These are phyloP conservation scores for Drosophila ogumai DNA, from an alignment of 1,140 invertebrate genomes.

Conservation along the genomic window DNA sequence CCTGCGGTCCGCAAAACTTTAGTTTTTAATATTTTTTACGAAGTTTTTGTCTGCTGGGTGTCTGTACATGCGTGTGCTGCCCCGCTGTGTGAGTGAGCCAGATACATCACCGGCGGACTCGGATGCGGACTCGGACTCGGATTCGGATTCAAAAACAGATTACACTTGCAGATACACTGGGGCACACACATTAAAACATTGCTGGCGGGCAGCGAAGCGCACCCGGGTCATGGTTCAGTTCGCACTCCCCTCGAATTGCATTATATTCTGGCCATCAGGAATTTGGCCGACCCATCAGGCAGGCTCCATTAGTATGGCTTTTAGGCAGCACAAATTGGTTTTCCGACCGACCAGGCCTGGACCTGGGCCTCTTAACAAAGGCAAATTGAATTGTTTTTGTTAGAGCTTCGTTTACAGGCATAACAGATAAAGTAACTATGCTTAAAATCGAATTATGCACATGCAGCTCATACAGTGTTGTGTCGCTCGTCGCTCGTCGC, in stretches of 20 bases:
- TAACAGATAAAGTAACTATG: constrained; percentile 38
- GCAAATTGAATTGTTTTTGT: constrained; percentile 62
- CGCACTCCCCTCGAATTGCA: constrained; percentile 16
- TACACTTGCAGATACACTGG: constrained; percentile 73
- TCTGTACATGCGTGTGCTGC: constrained; percentile 26
- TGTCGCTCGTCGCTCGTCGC: constrained; percentile 5
- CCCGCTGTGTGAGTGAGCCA: constrained; percentile 40
- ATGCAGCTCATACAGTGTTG: constrained; percentile 44
- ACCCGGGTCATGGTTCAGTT: constrained; percentile 64
- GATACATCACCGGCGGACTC: constrained; percentile 28
- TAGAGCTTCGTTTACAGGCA: constrained; percentile 3
- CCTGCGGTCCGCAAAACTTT: no score
- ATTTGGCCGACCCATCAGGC: constrained; percentile 10
- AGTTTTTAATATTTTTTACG: no score
- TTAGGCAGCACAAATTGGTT: constrained; percentile 62
- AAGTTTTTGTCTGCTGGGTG: no score
- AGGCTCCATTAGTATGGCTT: constrained; percentile 44
- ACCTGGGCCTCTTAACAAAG: constrained; percentile 38
- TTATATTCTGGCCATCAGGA: constrained; percentile 4
- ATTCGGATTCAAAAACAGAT: constrained; percentile 36
- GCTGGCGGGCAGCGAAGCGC: constrained; percentile 72
- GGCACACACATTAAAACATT: constrained; percentile 58
- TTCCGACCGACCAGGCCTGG: constrained; percentile 11
- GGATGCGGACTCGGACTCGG: constrained; percentile 16
- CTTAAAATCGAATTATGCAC: constrained; percentile 64